phyloP scores from a whole-genome alignment of 2,113 vertebrate genomes.

The Leucoraja erinaceus region DNA sequence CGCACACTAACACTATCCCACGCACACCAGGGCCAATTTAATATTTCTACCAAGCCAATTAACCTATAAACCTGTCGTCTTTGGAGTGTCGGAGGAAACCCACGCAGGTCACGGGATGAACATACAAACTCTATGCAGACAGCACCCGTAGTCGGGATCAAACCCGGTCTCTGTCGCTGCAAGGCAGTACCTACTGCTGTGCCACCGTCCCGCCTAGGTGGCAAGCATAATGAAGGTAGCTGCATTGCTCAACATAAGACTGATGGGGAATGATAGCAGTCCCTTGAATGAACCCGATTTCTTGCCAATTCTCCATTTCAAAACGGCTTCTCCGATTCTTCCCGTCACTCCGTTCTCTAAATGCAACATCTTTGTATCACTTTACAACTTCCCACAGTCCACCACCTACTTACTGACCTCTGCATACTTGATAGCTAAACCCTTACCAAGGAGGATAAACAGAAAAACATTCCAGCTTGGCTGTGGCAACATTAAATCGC shows the following conservation, averaged over 20 bases:
- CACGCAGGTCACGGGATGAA: no score
- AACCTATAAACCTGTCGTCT: no score
- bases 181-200: no score
- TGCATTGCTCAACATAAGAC: not conserved
- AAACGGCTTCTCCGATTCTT: not conserved
- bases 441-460: not conserved
- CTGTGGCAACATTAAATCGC: not conserved
- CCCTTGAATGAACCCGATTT: not conserved
- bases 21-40: no score
- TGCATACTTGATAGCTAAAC: not conserved
- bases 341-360: not conserved
- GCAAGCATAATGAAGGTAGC: not conserved
- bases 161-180: no score
- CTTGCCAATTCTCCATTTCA: not conserved
- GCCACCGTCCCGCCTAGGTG: no score
- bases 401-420: not conserved
- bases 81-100: no score
- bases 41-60: no score
- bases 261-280: no score
- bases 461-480: not conserved
- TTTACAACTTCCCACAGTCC: not conserved
- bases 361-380: not conserved
- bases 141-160: no score
- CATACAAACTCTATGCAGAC: no score
- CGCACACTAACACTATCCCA: no score